Evolutionary conservation across 1,140 invertebrate species (phyloP).

Genomic region (Fragariocoptes setiger): DNA sequence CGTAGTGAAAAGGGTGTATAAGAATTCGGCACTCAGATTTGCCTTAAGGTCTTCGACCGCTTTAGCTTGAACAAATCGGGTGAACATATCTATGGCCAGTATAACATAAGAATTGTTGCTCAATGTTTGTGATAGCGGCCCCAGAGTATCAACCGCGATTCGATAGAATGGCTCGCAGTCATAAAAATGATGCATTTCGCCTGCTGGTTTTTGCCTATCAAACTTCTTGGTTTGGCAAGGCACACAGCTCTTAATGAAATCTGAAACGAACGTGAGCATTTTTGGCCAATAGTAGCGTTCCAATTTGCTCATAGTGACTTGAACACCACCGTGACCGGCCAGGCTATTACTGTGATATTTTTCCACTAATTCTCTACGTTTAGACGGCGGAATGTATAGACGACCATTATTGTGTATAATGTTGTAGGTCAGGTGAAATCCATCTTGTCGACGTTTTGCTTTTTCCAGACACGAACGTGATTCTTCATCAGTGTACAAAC

Average conservation of each 20-base stretch:
- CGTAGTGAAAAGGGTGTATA: not conserved
- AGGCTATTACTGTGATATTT: not conserved
- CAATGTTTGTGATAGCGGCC: not conserved
- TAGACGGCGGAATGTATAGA: not conserved
- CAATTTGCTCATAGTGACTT: not conserved
- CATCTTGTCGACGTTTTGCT: not conserved
- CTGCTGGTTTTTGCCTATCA: not conserved
- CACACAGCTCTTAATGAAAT: not conserved
- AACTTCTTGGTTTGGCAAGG: not conserved
- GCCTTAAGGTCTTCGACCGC: not conserved
- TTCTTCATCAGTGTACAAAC: not conserved
- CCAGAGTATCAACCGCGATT: slow-evolving; percentile 4
- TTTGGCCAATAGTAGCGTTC: not conserved
- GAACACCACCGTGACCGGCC: not conserved
- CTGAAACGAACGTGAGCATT: not conserved
- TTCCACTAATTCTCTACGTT: not conserved
- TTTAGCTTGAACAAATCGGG: not conserved
- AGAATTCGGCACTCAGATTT: not conserved
- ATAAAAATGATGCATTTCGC: not conserved
- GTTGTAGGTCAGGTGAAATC: not conserved
- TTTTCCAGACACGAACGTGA: not conserved
- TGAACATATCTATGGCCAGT: not conserved
- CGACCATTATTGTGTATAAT: not conserved
- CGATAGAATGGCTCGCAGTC: slow-evolving; percentile 1
- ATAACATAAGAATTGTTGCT: not conserved